phyloP scores from a whole-genome alignment of 2,888 invertebrate genomes.

The Nysson spinosus region DNA sequence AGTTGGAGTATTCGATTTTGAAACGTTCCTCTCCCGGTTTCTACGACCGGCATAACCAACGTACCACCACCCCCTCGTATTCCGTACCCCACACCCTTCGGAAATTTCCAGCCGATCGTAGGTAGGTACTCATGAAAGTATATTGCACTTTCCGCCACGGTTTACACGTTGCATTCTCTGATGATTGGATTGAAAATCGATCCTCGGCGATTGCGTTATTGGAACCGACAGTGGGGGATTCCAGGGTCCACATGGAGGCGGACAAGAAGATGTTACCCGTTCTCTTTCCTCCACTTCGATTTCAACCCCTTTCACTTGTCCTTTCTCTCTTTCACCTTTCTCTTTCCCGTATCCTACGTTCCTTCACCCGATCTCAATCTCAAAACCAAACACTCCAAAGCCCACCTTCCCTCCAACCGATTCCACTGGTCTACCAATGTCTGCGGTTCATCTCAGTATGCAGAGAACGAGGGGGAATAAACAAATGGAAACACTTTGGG shows the following conservation, averaged over 20 bases:
- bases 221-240: slow-evolving; percentile 46
- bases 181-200: slow-evolving; percentile 75
- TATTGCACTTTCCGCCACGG: slow-evolving; percentile 68
- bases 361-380: slow-evolving; percentile 43
- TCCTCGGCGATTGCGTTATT: slow-evolving; percentile 63
- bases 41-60: slow-evolving; percentile 35
- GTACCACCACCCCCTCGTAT: slow-evolving; percentile 36
- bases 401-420: slow-evolving; percentile 11
- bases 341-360: not conserved
- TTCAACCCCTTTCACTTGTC: no score
- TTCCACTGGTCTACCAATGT: slow-evolving; percentile 12
- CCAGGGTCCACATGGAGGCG: slow-evolving; percentile 21
- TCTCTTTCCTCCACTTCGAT: slow-evolving; percentile 3
- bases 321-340: slow-evolving; percentile 16
- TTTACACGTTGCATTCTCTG: slow-evolving; percentile 72
- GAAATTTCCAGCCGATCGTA: slow-evolving; percentile 35
- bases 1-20: slow-evolving; percentile 62
- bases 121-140: slow-evolving; percentile 70
- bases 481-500: slow-evolving; percentile 44
- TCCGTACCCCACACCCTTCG: slow-evolving; percentile 1
- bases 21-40: slow-evolving; percentile 38
- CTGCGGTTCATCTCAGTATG: slow-evolving; percentile 8
- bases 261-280: slow-evolving; percentile 43
- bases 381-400: slow-evolving; percentile 53
- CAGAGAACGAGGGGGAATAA: slow-evolving; percentile 27